A percentile compares a stretch with the other conserved stretches of the same genome.
Evolutionary conservation across 2,113 vertebrate species (phyloP).

Genomic region (Gallinago media): DNA sequence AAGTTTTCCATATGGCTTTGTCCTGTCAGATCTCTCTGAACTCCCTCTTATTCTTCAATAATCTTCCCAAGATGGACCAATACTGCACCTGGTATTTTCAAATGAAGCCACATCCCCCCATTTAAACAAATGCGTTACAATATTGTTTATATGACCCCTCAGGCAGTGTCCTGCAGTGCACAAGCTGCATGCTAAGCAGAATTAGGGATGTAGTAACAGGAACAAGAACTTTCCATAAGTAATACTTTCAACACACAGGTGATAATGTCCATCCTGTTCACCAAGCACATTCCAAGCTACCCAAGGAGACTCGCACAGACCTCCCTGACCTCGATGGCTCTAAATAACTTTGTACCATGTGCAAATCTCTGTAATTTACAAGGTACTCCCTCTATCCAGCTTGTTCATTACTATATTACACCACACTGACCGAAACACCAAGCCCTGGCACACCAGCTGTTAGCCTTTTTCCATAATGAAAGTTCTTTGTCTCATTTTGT

Average conservation of each 20-base stretch:
- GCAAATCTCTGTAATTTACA: background rate
- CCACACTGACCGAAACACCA: background rate
- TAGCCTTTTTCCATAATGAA: background rate
- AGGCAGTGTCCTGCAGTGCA: background rate
- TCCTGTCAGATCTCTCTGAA: background rate
- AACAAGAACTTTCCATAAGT: background rate
- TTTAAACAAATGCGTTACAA: background rate
- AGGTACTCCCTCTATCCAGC: background rate
- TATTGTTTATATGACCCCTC: background rate
- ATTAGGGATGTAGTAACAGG: background rate
- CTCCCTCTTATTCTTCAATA: background rate
- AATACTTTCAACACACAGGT: background rate
- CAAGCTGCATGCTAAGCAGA: background rate
- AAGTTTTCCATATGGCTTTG: background rate
- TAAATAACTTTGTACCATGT: background rate
- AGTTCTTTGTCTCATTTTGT: background rate
- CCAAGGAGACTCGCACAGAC: background rate
- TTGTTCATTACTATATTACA: background rate
- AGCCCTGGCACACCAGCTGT: background rate
- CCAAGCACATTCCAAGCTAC: background rate
- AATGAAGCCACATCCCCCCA: background rate
- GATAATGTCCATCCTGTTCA: background rate
- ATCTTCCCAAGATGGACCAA: background rate
- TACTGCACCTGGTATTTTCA: background rate
- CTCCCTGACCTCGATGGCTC: fast-evolving